Evolutionary conservation across 1,140 invertebrate genomes (phyloP).

Genomic region (Drosophila jambulina): DNA sequence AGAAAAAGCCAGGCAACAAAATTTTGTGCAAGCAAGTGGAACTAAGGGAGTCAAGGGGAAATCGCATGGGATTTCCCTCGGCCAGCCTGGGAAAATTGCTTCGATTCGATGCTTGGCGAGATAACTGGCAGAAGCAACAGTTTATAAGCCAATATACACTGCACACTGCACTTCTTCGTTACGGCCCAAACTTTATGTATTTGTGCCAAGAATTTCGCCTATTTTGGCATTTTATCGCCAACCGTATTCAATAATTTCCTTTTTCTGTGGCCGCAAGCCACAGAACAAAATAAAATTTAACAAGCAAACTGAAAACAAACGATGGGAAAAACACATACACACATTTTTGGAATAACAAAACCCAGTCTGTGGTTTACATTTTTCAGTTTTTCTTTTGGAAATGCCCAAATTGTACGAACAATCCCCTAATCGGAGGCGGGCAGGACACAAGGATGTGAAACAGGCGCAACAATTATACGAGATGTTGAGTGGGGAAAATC

Average conservation of each 20-base stretch:
- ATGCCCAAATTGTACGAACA: conserved; percentile 8
- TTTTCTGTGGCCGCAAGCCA: conserved; percentile 5
- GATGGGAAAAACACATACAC: not conserved
- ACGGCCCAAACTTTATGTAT: conserved; percentile 9
- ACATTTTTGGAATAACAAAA: conserved; percentile 28
- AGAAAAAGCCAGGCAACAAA: conserved; percentile 16
- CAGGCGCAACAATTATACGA: conserved; percentile 48
- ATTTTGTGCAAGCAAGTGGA: conserved; percentile 39
- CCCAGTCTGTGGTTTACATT: conserved; percentile 16
- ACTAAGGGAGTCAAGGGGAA: conserved; percentile 21
- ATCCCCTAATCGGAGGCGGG: conserved; percentile 1
- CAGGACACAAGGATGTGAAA: conserved; percentile 9
- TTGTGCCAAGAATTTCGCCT: conserved; percentile 10
- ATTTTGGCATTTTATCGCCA: conserved; percentile 26
- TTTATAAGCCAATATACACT: conserved; percentile 57
- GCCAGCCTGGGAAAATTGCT: conserved; percentile 49
- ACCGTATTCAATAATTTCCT: conserved; percentile 6
- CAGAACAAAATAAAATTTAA: conserved; percentile 25
- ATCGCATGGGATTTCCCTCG: conserved; percentile 45
- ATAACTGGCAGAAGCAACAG: conserved; percentile 67
- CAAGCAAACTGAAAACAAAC: conserved; percentile 4
- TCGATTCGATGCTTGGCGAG: conserved; percentile 36
- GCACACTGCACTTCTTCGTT: conserved; percentile 13
- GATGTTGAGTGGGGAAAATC: conserved; percentile 49
- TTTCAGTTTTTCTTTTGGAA: not conserved